phyloP scores from a whole-genome alignment of 2,797 vertebrate genomes.

The Rachycentron canadum region DNA sequence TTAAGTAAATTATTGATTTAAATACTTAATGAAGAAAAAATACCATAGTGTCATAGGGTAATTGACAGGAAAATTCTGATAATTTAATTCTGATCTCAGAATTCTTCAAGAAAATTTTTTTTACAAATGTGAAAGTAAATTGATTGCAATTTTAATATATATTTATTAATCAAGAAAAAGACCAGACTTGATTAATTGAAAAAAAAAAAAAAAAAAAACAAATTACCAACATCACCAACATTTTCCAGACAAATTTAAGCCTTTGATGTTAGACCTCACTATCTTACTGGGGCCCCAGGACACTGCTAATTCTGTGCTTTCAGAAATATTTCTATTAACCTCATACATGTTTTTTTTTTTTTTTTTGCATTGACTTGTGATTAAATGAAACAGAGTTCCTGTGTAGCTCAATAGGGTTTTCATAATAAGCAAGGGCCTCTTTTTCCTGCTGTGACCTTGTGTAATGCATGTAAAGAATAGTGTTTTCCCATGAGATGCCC shows the following conservation, averaged over 20 bases:
- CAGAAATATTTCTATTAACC: conserved; percentile 10
- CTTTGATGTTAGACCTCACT: background rate
- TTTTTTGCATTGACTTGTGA: conserved; percentile 30
- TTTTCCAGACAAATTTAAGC: background rate
- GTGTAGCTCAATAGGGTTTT: conserved; percentile 53
- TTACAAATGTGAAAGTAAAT: background rate
- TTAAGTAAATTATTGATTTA: too few species aligned
- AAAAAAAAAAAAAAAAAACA: background rate
- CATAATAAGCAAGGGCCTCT: conserved; percentile 51
- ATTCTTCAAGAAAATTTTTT: too few species aligned
- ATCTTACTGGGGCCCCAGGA: background rate
- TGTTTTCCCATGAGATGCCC: conserved; percentile 63
- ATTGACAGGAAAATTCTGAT: background rate
- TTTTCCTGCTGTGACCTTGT: conserved; percentile 74
- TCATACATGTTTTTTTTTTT: conserved; percentile 22
- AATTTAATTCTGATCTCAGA: background rate
- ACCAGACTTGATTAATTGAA: too few species aligned
- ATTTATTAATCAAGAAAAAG: background rate
- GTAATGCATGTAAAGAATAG: conserved; percentile 68
- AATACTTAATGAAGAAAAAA: background rate
- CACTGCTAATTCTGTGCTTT: background rate
- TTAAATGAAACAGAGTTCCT: conserved; percentile 38
- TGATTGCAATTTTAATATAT: background rate
- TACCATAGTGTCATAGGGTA: background rate
- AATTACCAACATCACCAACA: too few species aligned